These are phyloP conservation scores for Acleris laterana DNA, from an alignment of 2,888 invertebrate species.

Conservation along the genomic window DNA sequence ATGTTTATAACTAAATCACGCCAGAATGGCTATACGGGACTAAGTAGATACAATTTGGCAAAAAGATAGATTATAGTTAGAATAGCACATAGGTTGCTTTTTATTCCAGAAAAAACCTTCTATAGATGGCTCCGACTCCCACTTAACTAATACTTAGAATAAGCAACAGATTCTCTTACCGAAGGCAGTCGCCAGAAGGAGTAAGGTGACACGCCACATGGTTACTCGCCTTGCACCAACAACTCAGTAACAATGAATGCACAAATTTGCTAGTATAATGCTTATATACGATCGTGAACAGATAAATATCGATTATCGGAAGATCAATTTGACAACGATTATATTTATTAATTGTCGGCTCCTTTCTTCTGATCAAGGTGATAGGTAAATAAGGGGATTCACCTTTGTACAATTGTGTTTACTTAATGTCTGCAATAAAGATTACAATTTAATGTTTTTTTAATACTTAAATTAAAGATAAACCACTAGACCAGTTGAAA, in stretches of 20 bases:
- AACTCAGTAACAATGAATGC: constrained; percentile 1
- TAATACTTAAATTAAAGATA: no score
- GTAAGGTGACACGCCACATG: constrained; percentile 13
- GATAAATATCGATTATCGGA: background rate
- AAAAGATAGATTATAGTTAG: no score
- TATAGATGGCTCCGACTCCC: background rate
- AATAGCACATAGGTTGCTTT: no score
- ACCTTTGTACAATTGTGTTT: no score
- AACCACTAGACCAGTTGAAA: no score
- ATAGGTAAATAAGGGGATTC: no score
- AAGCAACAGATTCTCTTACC: constrained; percentile 10
- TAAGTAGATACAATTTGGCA: background rate
- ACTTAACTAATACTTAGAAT: background rate
- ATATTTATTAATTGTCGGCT: no score
- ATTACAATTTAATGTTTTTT: no score
- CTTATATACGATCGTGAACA: constrained; percentile 13
- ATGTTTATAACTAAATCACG: no score
- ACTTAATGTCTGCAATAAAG: no score
- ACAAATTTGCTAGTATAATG: background rate
- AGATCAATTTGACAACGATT: background rate
- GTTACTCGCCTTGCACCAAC: background rate
- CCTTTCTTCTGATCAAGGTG: no score
- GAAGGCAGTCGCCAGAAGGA: constrained; percentile 5
- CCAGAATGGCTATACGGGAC: no score
- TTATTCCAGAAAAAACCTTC: background rate